Percentiles rank a stretch among this genome's conserved stretches.
Evolutionary conservation across 2,888 invertebrate genomes (phyloP).

Genomic region (Phaedon cochleariae): DNA sequence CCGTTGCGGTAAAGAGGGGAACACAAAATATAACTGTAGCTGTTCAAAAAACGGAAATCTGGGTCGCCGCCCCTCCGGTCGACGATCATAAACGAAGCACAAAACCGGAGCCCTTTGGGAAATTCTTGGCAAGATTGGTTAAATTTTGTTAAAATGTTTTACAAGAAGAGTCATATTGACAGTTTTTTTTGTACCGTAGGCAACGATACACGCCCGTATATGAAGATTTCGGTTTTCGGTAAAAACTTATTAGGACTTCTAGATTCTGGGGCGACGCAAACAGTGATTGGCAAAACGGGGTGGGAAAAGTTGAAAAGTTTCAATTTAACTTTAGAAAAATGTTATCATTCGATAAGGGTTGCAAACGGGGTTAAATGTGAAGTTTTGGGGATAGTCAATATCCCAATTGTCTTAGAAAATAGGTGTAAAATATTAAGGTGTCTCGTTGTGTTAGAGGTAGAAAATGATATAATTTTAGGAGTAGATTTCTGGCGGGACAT

Average conservation of each 20-base stretch:
- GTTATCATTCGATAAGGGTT: too few relatives aligned
- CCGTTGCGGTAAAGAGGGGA: neutral
- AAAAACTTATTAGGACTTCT: neutral
- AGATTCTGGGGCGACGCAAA: too few relatives aligned
- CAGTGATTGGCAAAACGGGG: too few relatives aligned
- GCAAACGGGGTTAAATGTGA: too few relatives aligned
- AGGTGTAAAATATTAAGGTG: too few relatives aligned
- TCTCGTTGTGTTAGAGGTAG: too few relatives aligned
- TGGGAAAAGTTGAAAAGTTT: neutral
- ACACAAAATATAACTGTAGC: neutral
- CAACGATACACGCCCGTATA: neutral
- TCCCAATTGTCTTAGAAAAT: too few relatives aligned
- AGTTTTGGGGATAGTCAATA: too few relatives aligned
- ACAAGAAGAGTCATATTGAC: constrained; percentile 6
- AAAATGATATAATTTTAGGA: too few relatives aligned
- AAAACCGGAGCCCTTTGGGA: constrained; percentile 13
- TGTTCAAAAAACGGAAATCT: constrained; percentile 10
- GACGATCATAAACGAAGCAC: constrained; percentile 22
- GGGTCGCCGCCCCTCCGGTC: constrained; percentile 9
- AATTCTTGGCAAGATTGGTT: constrained; percentile 2
- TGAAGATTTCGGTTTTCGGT: neutral
- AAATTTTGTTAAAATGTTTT: too few relatives aligned
- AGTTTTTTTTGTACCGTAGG: neutral
- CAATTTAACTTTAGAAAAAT: too few relatives aligned
- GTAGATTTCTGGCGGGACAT: too few relatives aligned